Base-by-base conservation (phyloP, 2,797 vertebrate species). In the Myotis daubentonii region DNA sequence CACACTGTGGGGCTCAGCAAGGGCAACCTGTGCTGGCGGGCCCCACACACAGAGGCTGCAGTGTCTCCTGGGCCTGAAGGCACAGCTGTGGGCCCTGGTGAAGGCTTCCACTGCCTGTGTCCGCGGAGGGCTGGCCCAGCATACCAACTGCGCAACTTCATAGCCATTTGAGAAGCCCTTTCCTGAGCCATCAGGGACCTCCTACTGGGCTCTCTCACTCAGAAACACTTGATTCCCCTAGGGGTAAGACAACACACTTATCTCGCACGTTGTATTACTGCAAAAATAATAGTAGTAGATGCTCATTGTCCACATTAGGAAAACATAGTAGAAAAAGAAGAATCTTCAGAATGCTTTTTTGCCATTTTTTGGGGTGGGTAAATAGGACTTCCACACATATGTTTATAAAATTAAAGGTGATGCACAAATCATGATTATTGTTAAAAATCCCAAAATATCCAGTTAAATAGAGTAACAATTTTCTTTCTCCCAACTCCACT, bases 371-470 rank as follows among this genome's bases (percentile, higher is more conserved):
- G 28, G 10, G 28, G 60, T 1, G 15, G 2, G 74, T 71, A 68
- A 13, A 25, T 74, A 74, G 82, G 41, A 76, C 16, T 78, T 71
- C n/a, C 17, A 66, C 62, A 93, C 3, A 17, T n/a, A 6, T 38
- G 57, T 85, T 65, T 23, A 6, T 20, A 74, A 88, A 87, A 49
- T 80, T 87, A 62, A 0, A 80, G 28, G n/a, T 80, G 41, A 65
- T 0, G 8, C 41, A 49, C 6, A 3, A 68, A 28, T 79, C 41
- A 22, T 51, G 25, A 53, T 33, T 72, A 41, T 17, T 74, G 57
- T 93, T 82, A 83, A 89, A 96, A 89, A 30, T 78, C 47, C 38
- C n/a, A 25, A 81, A 91, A 55, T 62, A 36, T 15, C 11, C n/a
- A 15, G 41, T 53, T 82, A 83, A 89, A 23, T 57, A 60, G 38